Conservation (phyloP, 2,113 vertebrate species). For the Erinaceus europaeus region DNA sequence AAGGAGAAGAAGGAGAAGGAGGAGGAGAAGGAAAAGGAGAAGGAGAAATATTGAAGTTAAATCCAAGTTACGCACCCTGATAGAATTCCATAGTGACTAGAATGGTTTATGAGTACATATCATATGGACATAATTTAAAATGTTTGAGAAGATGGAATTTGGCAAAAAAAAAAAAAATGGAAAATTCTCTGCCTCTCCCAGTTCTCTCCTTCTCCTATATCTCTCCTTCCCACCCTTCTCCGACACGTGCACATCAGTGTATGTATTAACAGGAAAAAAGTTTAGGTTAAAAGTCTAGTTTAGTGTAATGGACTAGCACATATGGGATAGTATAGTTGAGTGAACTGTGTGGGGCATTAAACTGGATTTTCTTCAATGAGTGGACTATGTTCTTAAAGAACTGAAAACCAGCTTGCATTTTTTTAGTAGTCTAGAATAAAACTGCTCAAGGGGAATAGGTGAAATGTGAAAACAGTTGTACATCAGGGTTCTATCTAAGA, state of each 20-base stretch:
- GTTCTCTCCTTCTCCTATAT: not conserved
- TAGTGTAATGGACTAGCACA: not conserved
- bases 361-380: constrained; percentile 47
- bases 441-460: not conserved
- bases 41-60: constrained; percentile 21
- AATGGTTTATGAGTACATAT: not conserved
- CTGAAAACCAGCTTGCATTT: constrained; percentile 45
- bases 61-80: not conserved
- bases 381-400: constrained; percentile 53
- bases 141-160: not conserved
- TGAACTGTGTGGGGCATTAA: constrained; percentile 21
- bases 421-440: constrained; percentile 58
- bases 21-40: too few species aligned
- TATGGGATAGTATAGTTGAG: not conserved
- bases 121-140: not conserved
- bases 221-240: not conserved
- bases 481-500: not conserved
- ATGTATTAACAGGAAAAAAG: not conserved
- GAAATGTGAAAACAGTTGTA: constrained; percentile 31
- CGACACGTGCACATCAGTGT: not conserved
- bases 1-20: too few species aligned
- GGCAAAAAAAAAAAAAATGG: not conserved
- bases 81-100: not conserved
- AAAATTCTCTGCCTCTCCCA: not conserved
- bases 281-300: not conserved